Evolutionary conservation across 2,888 invertebrate genomes (phyloP).

Genomic region (Noctua janthe): DNA sequence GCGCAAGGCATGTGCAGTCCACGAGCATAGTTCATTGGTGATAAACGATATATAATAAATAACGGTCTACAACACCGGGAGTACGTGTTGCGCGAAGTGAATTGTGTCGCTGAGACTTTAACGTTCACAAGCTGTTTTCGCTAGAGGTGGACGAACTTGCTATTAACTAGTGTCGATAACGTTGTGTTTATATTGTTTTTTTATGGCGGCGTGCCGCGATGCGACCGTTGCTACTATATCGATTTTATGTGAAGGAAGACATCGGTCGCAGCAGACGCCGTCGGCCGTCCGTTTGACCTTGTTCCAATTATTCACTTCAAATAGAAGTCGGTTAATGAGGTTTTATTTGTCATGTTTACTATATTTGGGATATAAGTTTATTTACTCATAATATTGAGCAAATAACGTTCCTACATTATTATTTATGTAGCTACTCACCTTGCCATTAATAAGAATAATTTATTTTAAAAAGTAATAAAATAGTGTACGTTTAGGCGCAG

Average conservation of each 20-base stretch:
- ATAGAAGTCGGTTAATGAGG: slow-evolving; percentile 22
- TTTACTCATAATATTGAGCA: neutral
- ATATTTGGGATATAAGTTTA: slow-evolving; percentile 18
- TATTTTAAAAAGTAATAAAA: too few relatives aligned
- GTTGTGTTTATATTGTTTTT: slow-evolving; percentile 66
- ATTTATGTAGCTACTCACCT: neutral
- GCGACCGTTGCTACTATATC: slow-evolving; percentile 80
- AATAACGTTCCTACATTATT: neutral
- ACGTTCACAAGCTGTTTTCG: slow-evolving; percentile 83
- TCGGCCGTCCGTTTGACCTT: slow-evolving; percentile 80
- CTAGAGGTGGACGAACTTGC: slow-evolving; percentile 78
- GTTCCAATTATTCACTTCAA: slow-evolving; percentile 80
- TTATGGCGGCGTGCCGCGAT: slow-evolving; percentile 71
- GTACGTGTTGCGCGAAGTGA: slow-evolving; percentile 52
- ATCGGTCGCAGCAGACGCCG: slow-evolving; percentile 78
- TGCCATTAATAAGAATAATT: neutral
- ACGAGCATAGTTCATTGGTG: slow-evolving; percentile 71
- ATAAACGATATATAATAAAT: slow-evolving; percentile 69
- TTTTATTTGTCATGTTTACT: slow-evolving; percentile 49
- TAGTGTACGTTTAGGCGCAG: too few relatives aligned
- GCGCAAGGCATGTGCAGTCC: slow-evolving; percentile 77
- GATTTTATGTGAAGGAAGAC: slow-evolving; percentile 86
- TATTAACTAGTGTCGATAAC: slow-evolving; percentile 51
- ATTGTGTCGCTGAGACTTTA: slow-evolving; percentile 60
- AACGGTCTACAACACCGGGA: slow-evolving; percentile 63